Conservation (phyloP, 2,888 invertebrate genomes). For the Drosophila testacea region DNA sequence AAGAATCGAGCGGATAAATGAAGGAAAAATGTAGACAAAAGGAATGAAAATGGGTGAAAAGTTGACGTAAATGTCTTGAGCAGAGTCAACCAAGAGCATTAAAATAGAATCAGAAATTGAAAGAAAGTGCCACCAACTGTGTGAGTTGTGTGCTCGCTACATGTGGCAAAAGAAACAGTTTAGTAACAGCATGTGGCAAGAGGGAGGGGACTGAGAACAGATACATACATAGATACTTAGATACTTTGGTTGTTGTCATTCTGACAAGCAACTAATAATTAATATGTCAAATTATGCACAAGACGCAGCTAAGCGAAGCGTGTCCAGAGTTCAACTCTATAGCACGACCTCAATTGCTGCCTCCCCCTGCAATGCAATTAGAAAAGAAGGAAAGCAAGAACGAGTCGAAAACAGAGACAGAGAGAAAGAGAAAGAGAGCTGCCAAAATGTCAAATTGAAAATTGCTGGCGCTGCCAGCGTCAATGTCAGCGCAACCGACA, state of each 20-base stretch:
- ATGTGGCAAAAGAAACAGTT: conserved; percentile 54
- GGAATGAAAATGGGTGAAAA: conserved; percentile 49
- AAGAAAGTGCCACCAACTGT: conserved; percentile 71
- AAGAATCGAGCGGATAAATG: conserved; percentile 49
- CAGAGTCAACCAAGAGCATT: conserved; percentile 39
- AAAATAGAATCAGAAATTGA: conserved; percentile 42
- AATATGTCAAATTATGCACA: conserved; percentile 78
- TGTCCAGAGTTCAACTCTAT: conserved; percentile 54
- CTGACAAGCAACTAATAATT: conserved; percentile 59
- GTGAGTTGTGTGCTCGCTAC: conserved; percentile 45
- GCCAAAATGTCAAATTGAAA: conserved; percentile 79
- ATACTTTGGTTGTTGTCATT: conserved; percentile 67
- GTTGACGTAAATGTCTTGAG: conserved; percentile 45
- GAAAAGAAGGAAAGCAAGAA: conserved; percentile 42
- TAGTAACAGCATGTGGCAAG: conserved; percentile 14
- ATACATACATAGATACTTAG: conserved; percentile 2
- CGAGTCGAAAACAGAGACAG: conserved; percentile 6
- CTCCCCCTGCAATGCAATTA: conserved; percentile 64
- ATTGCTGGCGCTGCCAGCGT: conserved; percentile 67
- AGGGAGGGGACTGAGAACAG: background rate
- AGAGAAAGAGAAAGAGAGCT: conserved; percentile 45
- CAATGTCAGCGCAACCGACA: conserved; percentile 47
- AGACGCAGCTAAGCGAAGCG: conserved; percentile 57
- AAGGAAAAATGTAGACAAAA: conserved; percentile 46
- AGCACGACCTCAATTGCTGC: conserved; percentile 7